phyloP scores from a whole-genome alignment of 2,113 vertebrate genomes.

The Dicentrarchus labrax region DNA sequence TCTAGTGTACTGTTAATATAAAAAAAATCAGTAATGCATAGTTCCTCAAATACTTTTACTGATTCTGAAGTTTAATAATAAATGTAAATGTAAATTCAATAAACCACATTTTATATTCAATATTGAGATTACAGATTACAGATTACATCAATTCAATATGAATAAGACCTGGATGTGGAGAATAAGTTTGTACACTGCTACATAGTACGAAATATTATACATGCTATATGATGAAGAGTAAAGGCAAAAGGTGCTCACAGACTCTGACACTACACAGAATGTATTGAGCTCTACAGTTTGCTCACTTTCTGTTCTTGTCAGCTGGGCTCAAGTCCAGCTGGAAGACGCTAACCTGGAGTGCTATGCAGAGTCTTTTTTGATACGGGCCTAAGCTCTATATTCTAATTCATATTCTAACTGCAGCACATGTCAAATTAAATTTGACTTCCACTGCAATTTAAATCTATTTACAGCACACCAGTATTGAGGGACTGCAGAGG shows the following conservation, averaged over 20 bases:
- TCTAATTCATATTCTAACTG: background rate
- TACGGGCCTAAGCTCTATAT: background rate
- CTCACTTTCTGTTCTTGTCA: slow-evolving; percentile 1
- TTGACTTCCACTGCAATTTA: background rate
- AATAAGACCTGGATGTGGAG: background rate
- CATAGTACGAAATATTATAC: background rate
- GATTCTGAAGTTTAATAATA: too few relatives aligned
- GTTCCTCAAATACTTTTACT: too few relatives aligned
- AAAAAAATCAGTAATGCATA: too few relatives aligned
- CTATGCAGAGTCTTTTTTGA: background rate
- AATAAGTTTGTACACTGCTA: background rate
- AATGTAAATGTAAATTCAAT: too few relatives aligned
- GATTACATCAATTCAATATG: too few relatives aligned
- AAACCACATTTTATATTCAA: too few relatives aligned
- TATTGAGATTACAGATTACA: too few relatives aligned
- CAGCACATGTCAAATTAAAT: background rate
- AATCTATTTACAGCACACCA: background rate
- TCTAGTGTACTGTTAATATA: too few relatives aligned
- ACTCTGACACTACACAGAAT: background rate
- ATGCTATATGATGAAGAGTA: background rate
- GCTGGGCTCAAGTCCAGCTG: background rate
- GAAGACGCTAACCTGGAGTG: background rate
- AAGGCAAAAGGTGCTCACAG: background rate
- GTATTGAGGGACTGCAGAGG: background rate
- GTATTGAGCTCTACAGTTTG: background rate